A percentile compares a stretch with the other conserved stretches of the same genome.
Evolutionary conservation across 2,888 invertebrate species (phyloP).

Genomic region (Salticus scenicus): DNA sequence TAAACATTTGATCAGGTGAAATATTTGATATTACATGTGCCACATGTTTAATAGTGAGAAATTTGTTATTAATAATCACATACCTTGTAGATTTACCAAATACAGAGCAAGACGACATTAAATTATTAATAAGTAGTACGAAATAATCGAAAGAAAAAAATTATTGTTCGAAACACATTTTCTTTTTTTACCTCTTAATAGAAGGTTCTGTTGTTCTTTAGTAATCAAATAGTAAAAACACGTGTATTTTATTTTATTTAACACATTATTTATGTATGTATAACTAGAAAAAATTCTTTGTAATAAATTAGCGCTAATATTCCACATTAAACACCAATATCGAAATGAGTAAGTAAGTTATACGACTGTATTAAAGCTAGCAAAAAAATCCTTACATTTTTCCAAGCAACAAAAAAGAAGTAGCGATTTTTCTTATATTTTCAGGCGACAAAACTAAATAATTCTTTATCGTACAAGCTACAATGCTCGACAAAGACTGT

Average conservation of each 20-base stretch:
- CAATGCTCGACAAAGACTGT: constrained; percentile 12
- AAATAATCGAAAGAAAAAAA: neutral
- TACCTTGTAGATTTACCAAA: neutral
- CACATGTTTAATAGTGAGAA: constrained; percentile 14
- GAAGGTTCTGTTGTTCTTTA: too few relatives aligned
- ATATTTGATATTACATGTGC: constrained; percentile 47
- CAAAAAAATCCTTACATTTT: too few relatives aligned
- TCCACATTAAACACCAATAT: neutral
- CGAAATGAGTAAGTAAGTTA: neutral
- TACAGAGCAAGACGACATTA: constrained; percentile 1
- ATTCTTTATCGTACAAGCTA: too few relatives aligned
- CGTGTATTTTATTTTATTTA: too few relatives aligned
- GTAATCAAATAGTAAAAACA: too few relatives aligned
- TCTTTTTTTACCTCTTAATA: too few relatives aligned
- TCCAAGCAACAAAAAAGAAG: too few relatives aligned
- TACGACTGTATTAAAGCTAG: neutral
- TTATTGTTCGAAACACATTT: too few relatives aligned
- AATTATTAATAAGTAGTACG: neutral
- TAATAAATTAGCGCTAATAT: neutral
- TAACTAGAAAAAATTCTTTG: neutral
- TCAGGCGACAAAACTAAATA: too few relatives aligned
- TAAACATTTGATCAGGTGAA: constrained; percentile 51
- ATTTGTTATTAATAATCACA: neutral
- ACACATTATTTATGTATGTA: too few relatives aligned
- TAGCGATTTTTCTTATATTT: too few relatives aligned